Conservation (phyloP, 2,888 invertebrate genomes). For the Fragum fragum region DNA sequence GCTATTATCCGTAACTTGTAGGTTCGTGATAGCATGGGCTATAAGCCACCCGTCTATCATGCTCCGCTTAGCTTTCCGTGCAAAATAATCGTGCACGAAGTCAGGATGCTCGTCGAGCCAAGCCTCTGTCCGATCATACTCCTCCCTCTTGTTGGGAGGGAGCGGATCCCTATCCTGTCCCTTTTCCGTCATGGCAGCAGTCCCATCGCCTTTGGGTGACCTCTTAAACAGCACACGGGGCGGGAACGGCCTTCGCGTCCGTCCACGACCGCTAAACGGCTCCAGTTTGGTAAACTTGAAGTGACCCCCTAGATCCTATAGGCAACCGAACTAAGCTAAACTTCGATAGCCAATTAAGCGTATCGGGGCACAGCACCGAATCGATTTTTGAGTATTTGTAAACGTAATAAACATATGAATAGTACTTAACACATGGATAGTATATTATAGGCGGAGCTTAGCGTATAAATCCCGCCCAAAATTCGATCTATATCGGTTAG, state of each 20-base stretch:
- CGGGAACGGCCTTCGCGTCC: conserved; percentile 66
- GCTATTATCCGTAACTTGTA: conserved; percentile 70
- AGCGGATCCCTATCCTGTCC: conserved; percentile 65
- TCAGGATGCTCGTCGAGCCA: conserved; percentile 99
- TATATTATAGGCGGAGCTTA: conserved; percentile 9
- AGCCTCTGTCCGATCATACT: conserved; percentile 91
- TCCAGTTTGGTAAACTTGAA: conserved; percentile 58
- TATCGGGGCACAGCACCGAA: conserved; percentile 57
- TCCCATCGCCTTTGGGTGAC: conserved; percentile 59
- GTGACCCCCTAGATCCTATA: conserved; percentile 38
- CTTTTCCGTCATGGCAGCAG: conserved; percentile 64
- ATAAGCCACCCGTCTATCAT: conserved; percentile 97
- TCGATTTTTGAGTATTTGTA: conserved; percentile 70
- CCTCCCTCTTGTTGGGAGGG: conserved; percentile 71
- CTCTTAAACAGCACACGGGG: conserved; percentile 62
- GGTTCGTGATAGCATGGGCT: conserved; percentile 81
- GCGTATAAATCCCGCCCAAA: conserved; percentile 13
- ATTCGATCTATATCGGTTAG: conserved; percentile 28
- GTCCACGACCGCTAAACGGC: conserved; percentile 47
- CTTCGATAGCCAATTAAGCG: conserved; percentile 72
- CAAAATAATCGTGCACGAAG: conserved; percentile 97
- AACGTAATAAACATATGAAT: conserved; percentile 49
- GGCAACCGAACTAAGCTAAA: conserved; percentile 36
- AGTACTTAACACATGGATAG: conserved; percentile 22
- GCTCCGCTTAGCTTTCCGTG: conserved; percentile 96